These are phyloP conservation scores for Cryptocephalus moraei DNA, from an alignment of 2,888 invertebrate genomes.

Conservation along the genomic window DNA sequence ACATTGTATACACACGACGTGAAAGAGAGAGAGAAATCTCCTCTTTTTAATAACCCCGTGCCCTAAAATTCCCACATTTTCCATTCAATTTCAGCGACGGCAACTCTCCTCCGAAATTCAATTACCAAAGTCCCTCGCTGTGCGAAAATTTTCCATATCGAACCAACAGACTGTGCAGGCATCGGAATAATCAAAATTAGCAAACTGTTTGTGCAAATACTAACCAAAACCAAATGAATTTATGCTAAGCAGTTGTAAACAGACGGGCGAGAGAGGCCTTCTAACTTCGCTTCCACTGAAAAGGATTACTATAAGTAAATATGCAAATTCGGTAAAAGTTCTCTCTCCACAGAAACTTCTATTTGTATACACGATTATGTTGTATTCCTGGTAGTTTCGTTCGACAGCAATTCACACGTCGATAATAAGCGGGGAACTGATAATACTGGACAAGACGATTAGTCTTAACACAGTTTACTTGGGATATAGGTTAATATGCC, in stretches of 20 bases:
- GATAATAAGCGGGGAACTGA: too few relatives aligned
- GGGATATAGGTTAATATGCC: too few relatives aligned
- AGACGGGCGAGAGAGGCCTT: slow-evolving; percentile 6
- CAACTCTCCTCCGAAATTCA: not conserved
- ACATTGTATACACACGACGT: too few relatives aligned
- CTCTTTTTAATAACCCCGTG: too few relatives aligned
- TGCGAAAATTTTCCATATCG: slow-evolving; percentile 12
- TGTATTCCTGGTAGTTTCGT: slow-evolving; percentile 13
- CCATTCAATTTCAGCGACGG: too few relatives aligned
- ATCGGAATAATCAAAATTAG: slow-evolving; percentile 15
- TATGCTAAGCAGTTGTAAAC: slow-evolving; percentile 18
- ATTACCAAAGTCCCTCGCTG: not conserved
- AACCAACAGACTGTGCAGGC: slow-evolving; percentile 1
- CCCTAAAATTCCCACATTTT: too few relatives aligned
- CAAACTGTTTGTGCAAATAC: slow-evolving; percentile 16
- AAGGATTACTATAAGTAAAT: slow-evolving; percentile 24
- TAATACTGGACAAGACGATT: too few relatives aligned
- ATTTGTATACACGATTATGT: slow-evolving; percentile 22
- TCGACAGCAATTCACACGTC: not conserved
- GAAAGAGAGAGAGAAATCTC: too few relatives aligned
- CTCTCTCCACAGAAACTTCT: slow-evolving; percentile 13
- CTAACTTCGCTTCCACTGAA: slow-evolving; percentile 12
- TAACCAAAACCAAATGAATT: slow-evolving; percentile 13
- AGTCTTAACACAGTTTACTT: too few relatives aligned
- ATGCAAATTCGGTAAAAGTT: slow-evolving; percentile 25